These are phyloP conservation scores for Miniopterus natalensis DNA, from an alignment of 2,113 vertebrate genomes.

Conservation along the genomic window DNA sequence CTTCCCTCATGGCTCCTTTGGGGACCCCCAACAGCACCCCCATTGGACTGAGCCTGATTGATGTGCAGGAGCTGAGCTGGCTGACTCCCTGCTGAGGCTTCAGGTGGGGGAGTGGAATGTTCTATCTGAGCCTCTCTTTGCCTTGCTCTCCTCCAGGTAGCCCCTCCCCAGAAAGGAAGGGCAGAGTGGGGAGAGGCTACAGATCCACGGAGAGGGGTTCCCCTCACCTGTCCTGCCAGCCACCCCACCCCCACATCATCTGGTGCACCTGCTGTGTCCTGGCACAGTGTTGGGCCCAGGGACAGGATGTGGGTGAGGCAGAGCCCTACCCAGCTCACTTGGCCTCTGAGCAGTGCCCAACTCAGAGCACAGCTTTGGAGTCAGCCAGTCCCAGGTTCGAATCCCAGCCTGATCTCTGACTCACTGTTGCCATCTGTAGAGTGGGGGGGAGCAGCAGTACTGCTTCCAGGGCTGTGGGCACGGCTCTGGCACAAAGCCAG, in stretches of 20 bases:
- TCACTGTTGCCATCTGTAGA: accelerated
- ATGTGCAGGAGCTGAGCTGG: accelerated
- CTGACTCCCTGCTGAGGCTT: not conserved
- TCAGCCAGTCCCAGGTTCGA: not conserved
- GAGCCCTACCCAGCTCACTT: not conserved
- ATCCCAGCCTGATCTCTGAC: not conserved
- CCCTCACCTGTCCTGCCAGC: too few relatives aligned
- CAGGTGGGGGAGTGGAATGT: not conserved
- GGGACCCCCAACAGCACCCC: not conserved
- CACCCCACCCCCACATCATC: accelerated
- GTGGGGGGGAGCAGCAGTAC: not conserved
- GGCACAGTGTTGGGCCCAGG: not conserved
- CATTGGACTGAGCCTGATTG: accelerated
- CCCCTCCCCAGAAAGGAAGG: not conserved
- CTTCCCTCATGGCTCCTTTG: accelerated
- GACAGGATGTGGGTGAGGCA: not conserved
- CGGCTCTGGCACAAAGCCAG: not conserved
- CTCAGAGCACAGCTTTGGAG: not conserved
- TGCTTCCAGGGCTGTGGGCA: not conserved
- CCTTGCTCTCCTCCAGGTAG: not conserved
- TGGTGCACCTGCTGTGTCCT: not conserved
- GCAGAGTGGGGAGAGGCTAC: not conserved
- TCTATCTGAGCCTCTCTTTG: not conserved
- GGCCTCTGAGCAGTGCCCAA: too few relatives aligned
- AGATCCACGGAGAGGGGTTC: too few relatives aligned